Evolutionary conservation across 2,797 vertebrate species (phyloP).

Genomic region (Monodelphis domestica): DNA sequence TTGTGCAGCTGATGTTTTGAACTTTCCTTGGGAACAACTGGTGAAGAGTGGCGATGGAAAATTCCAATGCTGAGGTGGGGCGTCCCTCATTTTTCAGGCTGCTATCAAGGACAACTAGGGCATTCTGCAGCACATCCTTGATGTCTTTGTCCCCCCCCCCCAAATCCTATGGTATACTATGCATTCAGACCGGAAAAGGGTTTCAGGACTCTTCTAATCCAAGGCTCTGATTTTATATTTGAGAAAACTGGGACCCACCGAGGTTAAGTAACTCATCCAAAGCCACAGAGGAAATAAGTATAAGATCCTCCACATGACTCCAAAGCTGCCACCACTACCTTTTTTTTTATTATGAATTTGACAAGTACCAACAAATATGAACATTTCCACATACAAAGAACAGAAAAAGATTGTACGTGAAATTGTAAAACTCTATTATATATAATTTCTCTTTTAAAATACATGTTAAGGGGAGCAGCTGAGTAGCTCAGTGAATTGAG

Average conservation of each 20-base stretch:
- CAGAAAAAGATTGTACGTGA: not conserved
- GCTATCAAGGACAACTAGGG: not conserved
- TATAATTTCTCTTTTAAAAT: not conserved
- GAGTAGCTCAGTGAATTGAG: too few relatives aligned
- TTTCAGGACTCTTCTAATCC: not conserved
- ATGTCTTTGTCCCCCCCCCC: not conserved
- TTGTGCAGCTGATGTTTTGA: not conserved
- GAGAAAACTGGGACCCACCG: not conserved
- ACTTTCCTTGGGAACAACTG: not conserved
- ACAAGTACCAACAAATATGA: not conserved
- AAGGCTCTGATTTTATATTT: not conserved
- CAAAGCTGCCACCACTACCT: not conserved
- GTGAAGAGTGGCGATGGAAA: not conserved
- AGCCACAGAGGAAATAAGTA: not conserved
- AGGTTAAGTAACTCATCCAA: not conserved
- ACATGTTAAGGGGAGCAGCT: too few relatives aligned
- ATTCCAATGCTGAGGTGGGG: not conserved
- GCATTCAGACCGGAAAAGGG: not conserved
- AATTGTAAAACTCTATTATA: not conserved
- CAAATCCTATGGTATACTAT: not conserved
- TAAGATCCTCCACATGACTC: not conserved
- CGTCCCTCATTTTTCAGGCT: not conserved
- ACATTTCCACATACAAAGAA: not conserved
- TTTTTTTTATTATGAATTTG: not conserved
- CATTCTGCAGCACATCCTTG: not conserved